These are phyloP conservation scores for Mesembrinibis cayennensis DNA, from an alignment of 2,113 vertebrate species.

Conservation along the genomic window DNA sequence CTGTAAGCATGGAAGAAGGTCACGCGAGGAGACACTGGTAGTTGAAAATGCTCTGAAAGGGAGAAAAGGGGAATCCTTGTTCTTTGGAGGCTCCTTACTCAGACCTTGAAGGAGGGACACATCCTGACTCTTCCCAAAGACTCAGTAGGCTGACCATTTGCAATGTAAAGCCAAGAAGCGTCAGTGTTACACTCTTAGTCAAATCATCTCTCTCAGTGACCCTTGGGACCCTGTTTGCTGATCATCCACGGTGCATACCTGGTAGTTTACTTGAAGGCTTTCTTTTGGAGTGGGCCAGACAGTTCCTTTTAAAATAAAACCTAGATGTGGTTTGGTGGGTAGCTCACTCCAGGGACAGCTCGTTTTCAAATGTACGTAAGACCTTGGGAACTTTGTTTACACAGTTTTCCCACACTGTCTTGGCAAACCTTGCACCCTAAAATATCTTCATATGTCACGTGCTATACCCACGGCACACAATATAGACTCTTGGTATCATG, in stretches of 20 bases:
- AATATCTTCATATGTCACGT: neutral
- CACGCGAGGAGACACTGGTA: neutral
- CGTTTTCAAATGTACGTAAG: neutral
- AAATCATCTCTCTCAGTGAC: neutral
- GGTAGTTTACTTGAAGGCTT: neutral
- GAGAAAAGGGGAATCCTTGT: neutral
- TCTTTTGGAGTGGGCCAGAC: neutral
- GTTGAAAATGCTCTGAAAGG: neutral
- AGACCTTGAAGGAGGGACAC: neutral
- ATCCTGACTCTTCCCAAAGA: neutral
- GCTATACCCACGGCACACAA: neutral
- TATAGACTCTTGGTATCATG: accelerated
- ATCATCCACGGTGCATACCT: too few relatives aligned
- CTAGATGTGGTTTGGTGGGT: neutral
- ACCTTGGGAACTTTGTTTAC: neutral
- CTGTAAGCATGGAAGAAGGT: neutral
- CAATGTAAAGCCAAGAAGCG: neutral
- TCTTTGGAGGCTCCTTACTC: neutral
- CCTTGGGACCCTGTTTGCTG: neutral
- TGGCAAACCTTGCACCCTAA: neutral
- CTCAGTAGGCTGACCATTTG: neutral
- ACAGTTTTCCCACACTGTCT: neutral
- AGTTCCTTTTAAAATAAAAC: neutral
- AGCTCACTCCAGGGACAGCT: neutral
- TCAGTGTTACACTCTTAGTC: neutral